phyloP scores from a whole-genome alignment of 2,113 vertebrate genomes.

The Emberiza fucata region DNA sequence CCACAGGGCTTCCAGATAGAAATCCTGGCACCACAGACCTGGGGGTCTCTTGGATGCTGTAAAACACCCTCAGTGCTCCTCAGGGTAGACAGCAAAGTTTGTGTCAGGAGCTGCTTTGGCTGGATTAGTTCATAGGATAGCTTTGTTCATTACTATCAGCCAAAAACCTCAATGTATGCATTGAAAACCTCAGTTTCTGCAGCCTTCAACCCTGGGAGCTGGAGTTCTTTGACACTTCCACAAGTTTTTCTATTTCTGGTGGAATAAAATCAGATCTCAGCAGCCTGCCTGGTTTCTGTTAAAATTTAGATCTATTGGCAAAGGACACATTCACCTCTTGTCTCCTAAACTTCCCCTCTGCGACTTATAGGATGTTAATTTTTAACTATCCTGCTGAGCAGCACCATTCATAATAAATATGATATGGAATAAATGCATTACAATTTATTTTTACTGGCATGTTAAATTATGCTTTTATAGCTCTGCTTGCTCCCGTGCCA shows the following conservation, averaged over 20 bases:
- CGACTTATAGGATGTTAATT: conserved; percentile 48
- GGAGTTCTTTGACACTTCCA: not conserved
- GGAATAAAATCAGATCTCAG: not conserved
- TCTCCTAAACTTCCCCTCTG: not conserved
- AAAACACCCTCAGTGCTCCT: not conserved
- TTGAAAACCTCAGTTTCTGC: not conserved
- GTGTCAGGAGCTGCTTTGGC: not conserved
- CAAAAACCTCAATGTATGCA: not conserved
- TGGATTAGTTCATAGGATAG: not conserved
- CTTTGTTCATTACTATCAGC: not conserved
- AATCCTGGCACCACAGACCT: not conserved
- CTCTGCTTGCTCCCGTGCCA: not conserved
- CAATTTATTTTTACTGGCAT: conserved; percentile 47
- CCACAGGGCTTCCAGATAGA: not conserved
- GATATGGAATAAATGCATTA: conserved; percentile 33
- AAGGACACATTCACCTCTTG: conserved; percentile 25
- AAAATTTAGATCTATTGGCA: conserved; percentile 14
- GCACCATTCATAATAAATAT: conserved; percentile 49
- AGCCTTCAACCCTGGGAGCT: not conserved
- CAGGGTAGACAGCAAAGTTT: not conserved
- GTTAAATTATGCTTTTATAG: conserved; percentile 41
- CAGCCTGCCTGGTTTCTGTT: not conserved
- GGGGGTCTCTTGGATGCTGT: not conserved
- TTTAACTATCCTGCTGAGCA: conserved; percentile 33
- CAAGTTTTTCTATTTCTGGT: not conserved